phyloP scores from a whole-genome alignment of 2,888 invertebrate genomes.

The Ethmia dodecea region DNA sequence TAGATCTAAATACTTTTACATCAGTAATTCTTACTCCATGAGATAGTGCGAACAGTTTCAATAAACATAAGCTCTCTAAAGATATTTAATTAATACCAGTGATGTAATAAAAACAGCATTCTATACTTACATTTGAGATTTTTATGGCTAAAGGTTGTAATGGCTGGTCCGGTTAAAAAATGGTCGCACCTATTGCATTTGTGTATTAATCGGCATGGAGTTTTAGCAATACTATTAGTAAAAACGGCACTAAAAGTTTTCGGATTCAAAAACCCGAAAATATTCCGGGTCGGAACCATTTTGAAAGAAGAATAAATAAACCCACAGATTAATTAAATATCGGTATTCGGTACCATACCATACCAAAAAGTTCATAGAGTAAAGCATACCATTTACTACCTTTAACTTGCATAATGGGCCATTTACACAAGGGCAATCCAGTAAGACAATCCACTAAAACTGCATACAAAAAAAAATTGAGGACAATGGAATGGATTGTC shows the following conservation, averaged over 20 bases:
- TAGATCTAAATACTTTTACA: too few species aligned
- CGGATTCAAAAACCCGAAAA: slow-evolving; percentile 77
- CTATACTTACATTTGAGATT: slow-evolving; percentile 64
- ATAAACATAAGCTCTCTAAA: slow-evolving; percentile 3
- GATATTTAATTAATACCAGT: slow-evolving; percentile 23
- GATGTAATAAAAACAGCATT: slow-evolving; percentile 73
- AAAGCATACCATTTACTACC: too few species aligned
- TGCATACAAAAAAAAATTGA: too few species aligned
- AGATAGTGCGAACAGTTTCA: too few species aligned
- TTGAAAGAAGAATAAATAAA: slow-evolving; percentile 51
- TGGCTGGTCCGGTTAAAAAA: slow-evolving; percentile 42
- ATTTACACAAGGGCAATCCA: too few species aligned
- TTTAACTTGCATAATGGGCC: too few species aligned
- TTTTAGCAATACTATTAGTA: slow-evolving; percentile 64
- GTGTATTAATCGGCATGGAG: slow-evolving; percentile 68
- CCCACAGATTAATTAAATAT: too few species aligned
- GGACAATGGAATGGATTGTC: too few species aligned
- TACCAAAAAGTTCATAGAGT: too few species aligned
- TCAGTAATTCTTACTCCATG: too few species aligned
- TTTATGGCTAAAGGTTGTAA: slow-evolving; percentile 50
- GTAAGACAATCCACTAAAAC: too few species aligned
- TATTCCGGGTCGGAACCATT: slow-evolving; percentile 80
- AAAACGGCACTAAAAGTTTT: slow-evolving; percentile 75
- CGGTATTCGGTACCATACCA: too few species aligned
- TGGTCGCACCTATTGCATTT: slow-evolving; percentile 68